Conservation (phyloP, 64 coral and sea anemone genomes). For the Actinia tenebrosa region DNA sequence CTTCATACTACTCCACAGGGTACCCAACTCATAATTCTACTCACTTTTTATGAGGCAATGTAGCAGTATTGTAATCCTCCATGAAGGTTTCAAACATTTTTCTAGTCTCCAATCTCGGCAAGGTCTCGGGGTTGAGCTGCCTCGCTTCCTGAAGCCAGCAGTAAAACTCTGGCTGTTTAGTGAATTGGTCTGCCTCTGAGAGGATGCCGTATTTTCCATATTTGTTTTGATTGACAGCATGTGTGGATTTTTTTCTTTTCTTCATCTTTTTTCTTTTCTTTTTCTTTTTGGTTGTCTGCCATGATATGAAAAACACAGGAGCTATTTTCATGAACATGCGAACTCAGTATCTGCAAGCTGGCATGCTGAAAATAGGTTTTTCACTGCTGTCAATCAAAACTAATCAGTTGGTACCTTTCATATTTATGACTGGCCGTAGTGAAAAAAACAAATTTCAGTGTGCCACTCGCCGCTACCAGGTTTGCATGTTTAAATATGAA, state of each 20-base stretch:
- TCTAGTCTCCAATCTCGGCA: conserved; percentile 85
- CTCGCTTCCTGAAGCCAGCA: conserved; percentile 92
- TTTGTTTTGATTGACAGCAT: conserved; percentile 83
- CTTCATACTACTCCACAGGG: too few species aligned
- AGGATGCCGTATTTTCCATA: conserved; percentile 97
- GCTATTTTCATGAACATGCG: too few species aligned
- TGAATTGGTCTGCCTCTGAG: conserved; percentile 78
- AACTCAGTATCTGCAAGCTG: too few species aligned
- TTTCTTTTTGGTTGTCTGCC: neutral
- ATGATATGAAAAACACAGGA: neutral
- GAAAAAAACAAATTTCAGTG: too few species aligned
- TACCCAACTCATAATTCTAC: neutral
- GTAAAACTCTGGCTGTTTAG: conserved; percentile 97
- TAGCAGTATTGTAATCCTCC: conserved; percentile 97
- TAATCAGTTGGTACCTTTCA: too few species aligned
- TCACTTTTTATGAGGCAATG: conserved; percentile 98
- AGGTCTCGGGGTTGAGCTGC: conserved; percentile 68
- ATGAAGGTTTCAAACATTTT: conserved; percentile 91
- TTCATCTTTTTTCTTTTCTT: conserved; percentile 66
- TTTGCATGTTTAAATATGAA: too few species aligned
- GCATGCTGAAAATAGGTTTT: too few species aligned
- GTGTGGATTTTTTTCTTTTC: conserved; percentile 37
- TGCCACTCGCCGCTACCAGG: too few species aligned
- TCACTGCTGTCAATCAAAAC: too few species aligned
- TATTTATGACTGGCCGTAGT: too few species aligned